phyloP scores from a whole-genome alignment of 2,113 vertebrate genomes.

The Amphiprion percula region DNA sequence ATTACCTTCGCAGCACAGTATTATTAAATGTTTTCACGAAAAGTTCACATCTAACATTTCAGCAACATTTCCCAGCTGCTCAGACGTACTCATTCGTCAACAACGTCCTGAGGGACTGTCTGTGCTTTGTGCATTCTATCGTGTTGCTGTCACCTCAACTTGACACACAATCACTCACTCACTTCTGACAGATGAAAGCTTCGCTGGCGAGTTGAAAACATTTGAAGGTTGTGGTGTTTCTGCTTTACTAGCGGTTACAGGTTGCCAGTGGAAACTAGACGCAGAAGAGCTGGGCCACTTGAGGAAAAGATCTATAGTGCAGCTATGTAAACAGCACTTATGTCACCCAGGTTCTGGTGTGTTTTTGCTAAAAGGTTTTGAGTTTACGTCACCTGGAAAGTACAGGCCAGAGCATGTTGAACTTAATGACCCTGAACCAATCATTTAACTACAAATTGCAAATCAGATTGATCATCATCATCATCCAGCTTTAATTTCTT shows the following conservation, averaged over 20 bases:
- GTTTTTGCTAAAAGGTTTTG: slow-evolving; percentile 17
- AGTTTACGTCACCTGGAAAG: slow-evolving; percentile 38
- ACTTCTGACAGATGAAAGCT: background rate
- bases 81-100: background rate
- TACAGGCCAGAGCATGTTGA: background rate
- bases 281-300: slow-evolving; percentile 3
- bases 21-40: too few relatives aligned
- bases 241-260: background rate
- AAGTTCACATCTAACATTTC: too few relatives aligned
- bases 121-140: background rate
- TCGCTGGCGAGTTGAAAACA: background rate
- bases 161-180: background rate
- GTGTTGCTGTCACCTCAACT: background rate
- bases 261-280: background rate
- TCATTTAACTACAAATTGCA: background rate
- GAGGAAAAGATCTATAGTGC: slow-evolving; percentile 46
- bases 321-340: slow-evolving; percentile 29
- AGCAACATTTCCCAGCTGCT: background rate
- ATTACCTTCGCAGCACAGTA: too few relatives aligned
- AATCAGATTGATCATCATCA: background rate
- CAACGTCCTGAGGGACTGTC: background rate
- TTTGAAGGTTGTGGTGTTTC: background rate
- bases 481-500: background rate
- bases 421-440: background rate
- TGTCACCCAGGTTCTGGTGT: background rate